Conservation (phyloP, 1,140 invertebrate genomes). For the Zaprionus gabonicus region DNA sequence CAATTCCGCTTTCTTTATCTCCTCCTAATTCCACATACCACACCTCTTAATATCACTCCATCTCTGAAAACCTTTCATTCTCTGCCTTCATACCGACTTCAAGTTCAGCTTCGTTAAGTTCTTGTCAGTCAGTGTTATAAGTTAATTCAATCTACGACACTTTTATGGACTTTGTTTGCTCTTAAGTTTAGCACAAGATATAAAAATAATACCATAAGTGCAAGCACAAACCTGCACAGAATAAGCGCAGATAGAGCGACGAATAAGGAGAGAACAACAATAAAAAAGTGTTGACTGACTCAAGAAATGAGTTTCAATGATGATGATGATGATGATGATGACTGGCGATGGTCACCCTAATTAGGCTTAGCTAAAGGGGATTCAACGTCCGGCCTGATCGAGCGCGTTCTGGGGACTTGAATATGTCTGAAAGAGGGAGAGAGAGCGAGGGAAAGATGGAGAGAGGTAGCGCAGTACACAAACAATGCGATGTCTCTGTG, state of each 20-base stretch:
- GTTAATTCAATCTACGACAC: not conserved
- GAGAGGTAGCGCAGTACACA: not conserved
- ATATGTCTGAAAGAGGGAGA: not conserved
- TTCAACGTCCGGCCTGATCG: not conserved
- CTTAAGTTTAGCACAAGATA: not conserved
- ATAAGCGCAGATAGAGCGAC: not conserved
- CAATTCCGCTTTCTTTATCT: not conserved
- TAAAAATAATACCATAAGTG: not conserved
- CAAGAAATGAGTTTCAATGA: too few species aligned
- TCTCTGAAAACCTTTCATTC: not conserved
- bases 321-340: too few species aligned
- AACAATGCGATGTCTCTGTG: conserved; percentile 3
- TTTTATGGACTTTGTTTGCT: not conserved
- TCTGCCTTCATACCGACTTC: not conserved
- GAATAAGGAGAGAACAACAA: not conserved
- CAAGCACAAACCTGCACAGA: conserved; percentile 1
- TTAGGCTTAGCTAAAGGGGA: conserved; percentile 4
- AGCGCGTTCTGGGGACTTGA: not conserved
- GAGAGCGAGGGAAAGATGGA: not conserved
- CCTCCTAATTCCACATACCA: not conserved
- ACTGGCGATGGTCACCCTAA: conserved; percentile 22
- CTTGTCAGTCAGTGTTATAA: not conserved
- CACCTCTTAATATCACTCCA: not conserved
- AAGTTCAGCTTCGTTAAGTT: not conserved
- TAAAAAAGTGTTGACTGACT: not conserved